These are phyloP conservation scores for Eumeta japonica DNA, from an alignment of 1,140 invertebrate species.

Conservation along the genomic window DNA sequence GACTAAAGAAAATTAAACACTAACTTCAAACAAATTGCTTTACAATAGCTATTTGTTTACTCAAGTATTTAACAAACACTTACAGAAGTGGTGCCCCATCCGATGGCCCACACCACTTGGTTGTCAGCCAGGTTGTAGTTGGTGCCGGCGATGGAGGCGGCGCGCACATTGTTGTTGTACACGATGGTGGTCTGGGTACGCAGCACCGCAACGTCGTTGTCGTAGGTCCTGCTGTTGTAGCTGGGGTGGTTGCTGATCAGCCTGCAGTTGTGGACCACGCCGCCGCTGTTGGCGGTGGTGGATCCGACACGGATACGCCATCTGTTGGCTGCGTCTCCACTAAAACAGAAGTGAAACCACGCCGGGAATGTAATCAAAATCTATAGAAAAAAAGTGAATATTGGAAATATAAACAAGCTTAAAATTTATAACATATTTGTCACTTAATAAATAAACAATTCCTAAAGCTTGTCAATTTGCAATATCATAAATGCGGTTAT, in stretches of 20 bases:
- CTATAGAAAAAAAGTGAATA: no score
- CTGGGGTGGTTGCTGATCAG: constrained; percentile 46
- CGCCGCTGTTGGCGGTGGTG: constrained; percentile 22
- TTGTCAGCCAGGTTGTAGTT: constrained; percentile 14
- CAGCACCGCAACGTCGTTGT: constrained; percentile 61
- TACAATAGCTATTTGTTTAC: no score
- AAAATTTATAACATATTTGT: no score
- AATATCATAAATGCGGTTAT: no score
- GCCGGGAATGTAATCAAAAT: no score
- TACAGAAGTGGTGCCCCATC: constrained; percentile 17
- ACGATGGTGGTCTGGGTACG: constrained; percentile 27
- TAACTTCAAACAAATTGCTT: no score
- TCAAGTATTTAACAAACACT: constrained; percentile 7
- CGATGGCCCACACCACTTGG: constrained; percentile 15
- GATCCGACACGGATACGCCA: constrained; percentile 29
- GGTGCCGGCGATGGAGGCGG: constrained; percentile 11
- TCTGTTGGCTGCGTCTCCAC: no score
- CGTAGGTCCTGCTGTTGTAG: constrained; percentile 55
- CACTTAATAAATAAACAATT: no score
- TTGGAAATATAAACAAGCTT: no score
- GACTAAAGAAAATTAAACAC: no score
- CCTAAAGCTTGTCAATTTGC: no score
- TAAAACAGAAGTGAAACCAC: no score
- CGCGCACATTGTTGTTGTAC: constrained; percentile 8
- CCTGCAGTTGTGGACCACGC: constrained; percentile 12